Conservation (phyloP, 2,113 vertebrate genomes). For the Motacilla tschutschensis region DNA sequence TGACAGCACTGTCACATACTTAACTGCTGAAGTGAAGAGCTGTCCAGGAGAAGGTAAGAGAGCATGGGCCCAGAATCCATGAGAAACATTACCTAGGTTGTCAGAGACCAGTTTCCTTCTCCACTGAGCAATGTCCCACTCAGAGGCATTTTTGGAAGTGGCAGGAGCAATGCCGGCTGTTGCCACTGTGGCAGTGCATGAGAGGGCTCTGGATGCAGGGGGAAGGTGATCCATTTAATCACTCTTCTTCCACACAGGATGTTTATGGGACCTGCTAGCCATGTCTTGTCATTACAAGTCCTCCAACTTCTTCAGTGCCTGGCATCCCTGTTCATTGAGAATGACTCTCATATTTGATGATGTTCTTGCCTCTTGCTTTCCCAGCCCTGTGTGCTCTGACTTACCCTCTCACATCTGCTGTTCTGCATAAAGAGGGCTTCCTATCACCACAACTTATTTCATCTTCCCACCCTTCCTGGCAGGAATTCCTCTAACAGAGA, state of each 20-base stretch:
- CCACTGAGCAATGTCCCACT: neutral
- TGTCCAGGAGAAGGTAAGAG: neutral
- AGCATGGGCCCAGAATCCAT: fast-evolving
- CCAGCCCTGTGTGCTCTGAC: neutral
- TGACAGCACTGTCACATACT: fast-evolving
- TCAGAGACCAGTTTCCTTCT: neutral
- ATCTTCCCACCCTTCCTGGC: neutral
- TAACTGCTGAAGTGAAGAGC: neutral
- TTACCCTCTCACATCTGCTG: neutral
- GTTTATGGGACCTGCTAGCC: neutral
- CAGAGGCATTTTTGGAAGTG: neutral
- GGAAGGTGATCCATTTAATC: fast-evolving
- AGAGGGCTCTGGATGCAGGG: neutral
- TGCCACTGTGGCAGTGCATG: neutral
- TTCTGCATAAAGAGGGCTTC: neutral
- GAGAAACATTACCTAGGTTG: neutral
- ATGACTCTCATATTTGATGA: neutral
- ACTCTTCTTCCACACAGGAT: neutral
- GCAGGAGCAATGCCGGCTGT: neutral
- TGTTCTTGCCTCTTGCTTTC: neutral
- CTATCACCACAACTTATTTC: neutral
- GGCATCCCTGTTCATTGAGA: neutral
- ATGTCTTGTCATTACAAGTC: neutral
- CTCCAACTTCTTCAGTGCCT: neutral
- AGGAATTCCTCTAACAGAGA: neutral